Conservation (phyloP, 2,888 invertebrate species). For the Megalurothrips usitatus region DNA sequence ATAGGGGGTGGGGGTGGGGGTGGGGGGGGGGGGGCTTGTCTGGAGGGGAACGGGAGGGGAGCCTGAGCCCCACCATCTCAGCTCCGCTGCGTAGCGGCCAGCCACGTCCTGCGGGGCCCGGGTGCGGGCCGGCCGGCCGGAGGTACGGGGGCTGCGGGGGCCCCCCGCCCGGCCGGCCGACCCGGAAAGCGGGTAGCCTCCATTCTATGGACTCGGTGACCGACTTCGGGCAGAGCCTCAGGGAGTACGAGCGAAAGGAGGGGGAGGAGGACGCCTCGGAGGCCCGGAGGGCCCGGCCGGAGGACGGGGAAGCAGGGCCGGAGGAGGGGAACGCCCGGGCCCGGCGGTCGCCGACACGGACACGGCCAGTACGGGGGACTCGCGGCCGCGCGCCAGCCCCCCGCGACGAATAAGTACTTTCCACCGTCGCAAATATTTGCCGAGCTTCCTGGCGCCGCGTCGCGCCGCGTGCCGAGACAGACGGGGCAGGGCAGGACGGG, state of each 20-base stretch:
- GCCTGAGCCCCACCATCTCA: background rate
- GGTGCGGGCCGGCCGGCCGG: background rate
- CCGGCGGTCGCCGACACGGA: background rate
- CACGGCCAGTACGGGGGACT: background rate
- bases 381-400: background rate
- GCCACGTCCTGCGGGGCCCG: background rate
- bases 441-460: background rate
- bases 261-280: background rate
- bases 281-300: background rate
- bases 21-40: background rate
- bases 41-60: background rate
- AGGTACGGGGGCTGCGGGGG: background rate
- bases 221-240: background rate
- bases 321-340: background rate
- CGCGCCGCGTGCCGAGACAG: background rate
- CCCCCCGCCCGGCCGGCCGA: background rate
- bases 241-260: background rate
- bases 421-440: background rate
- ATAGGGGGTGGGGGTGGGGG: background rate
- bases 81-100: background rate
- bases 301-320: background rate
- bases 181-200: conserved; percentile 21
- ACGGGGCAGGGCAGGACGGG: background rate
- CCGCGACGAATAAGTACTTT: conserved; percentile 7
- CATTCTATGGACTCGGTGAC: conserved; percentile 22